A percentile compares a stretch with the other conserved stretches of the same genome.
Conservation (phyloP, 2,113 vertebrate genomes). For the Leptosomus discolor region DNA sequence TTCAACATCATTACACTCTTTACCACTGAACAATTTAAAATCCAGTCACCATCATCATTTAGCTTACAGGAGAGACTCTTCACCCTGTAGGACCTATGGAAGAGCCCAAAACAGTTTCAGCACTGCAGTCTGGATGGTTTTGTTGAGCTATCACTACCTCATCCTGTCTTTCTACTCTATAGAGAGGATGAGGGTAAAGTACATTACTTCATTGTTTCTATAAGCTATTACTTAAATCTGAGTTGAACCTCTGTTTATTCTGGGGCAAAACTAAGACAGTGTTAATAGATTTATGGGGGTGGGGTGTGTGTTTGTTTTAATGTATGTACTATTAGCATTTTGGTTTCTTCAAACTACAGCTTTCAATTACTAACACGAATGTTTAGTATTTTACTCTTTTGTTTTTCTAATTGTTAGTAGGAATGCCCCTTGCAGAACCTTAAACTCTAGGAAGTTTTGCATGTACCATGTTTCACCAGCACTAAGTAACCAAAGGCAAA, state of each 20-base stretch:
- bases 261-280: background rate
- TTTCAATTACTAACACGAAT: fast-evolving
- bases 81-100: background rate
- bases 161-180: background rate
- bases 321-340: background rate
- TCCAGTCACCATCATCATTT: background rate
- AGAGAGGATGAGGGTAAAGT: background rate
- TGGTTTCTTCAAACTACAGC: background rate
- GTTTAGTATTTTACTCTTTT: background rate
- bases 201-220: background rate
- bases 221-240: background rate
- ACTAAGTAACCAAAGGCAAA: background rate
- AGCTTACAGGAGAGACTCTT: background rate
- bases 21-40: background rate
- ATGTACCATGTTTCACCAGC: background rate
- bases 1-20: background rate
- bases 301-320: background rate
- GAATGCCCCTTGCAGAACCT: background rate
- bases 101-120: background rate
- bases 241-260: background rate
- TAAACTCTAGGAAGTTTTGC: background rate
- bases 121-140: background rate
- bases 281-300: background rate
- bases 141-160: background rate
- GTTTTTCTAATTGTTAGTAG: background rate